Base-by-base conservation (phyloP, 2,113 vertebrate genomes). In the Neogobius melanostomus region DNA sequence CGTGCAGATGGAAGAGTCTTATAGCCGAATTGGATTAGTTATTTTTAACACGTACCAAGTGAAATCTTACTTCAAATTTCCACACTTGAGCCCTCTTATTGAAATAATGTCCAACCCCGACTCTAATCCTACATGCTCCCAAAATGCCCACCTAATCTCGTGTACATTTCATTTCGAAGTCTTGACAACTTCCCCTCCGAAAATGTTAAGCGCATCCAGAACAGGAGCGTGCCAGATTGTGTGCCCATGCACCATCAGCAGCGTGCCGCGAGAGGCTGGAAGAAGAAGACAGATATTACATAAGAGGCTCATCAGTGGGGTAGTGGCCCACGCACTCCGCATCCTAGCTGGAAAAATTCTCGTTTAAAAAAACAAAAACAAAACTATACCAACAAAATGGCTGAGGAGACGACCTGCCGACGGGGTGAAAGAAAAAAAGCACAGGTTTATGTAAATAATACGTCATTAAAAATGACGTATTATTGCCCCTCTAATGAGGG, bases 281-380 rank as follows among this genome's bases (percentile, higher is more conserved):
- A 56, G 17, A 56, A 85, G 81, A 56, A 85, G 81, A 85, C 52
- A 48, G 77, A 83, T 82, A 80, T 91, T 90, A 85, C 88, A 91
- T 91, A 91, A 91, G 82, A 78, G 69, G 79, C 87, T 90, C 86
- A 91, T 91, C 86, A 90, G 88, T 87, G 83, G 85, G 88, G 85
- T 85, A 83, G 81, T 84, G 83, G 90, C 88, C 88, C 88, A 91
- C 88, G 88, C 88, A 88, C 79, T 71, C 68, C 71, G 71, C 86
- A 85, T 88, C 87, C 86, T 87, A 81, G 59, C 77, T 68, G 83
- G 82, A 84, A 78, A 85, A 78, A 85, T 77, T 81, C 75, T 49
- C 78, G 54, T 77, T 36, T 36, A 4, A 36, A 36, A 36, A 36
- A 36, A 36, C 0, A 36, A 36, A 0, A 36, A 36, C 85, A 87